Percentiles rank a stretch among this genome's conserved stretches.
phyloP scores from a whole-genome alignment of 2,888 invertebrate species.

The Agrenia bidenticulata region DNA sequence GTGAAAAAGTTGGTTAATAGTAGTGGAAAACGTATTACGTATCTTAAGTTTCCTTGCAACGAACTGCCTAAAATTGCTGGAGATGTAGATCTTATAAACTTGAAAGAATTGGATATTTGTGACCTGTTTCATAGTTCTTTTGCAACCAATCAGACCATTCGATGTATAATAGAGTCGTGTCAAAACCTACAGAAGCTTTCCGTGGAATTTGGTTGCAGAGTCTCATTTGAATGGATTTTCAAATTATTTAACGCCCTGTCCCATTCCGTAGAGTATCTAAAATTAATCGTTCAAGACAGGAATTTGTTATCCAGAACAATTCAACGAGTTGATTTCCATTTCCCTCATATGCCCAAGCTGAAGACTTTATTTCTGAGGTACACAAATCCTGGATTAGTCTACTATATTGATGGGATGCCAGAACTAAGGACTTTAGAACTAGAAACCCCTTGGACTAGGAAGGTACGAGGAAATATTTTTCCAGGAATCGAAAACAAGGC shows the following conservation, averaged over 20 bases:
- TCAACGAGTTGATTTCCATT: conserved; percentile 30
- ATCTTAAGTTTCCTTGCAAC: conserved; percentile 35
- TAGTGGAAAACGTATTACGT: conserved; percentile 15
- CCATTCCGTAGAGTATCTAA: conserved; percentile 25
- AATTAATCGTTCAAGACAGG: conserved; percentile 41
- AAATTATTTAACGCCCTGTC: conserved; percentile 27
- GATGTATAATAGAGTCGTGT: conserved; percentile 21
- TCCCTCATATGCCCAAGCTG: conserved; percentile 36
- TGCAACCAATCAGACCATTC: conserved; percentile 35
- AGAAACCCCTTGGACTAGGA: conserved; percentile 41
- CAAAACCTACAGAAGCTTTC: conserved; percentile 30
- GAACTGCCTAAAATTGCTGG: conserved; percentile 16
- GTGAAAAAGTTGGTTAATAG: conserved; percentile 24
- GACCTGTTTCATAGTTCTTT: conserved; percentile 41
- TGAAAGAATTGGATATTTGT: conserved; percentile 34
- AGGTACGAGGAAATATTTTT: conserved; percentile 34
- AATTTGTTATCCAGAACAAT: conserved; percentile 34
- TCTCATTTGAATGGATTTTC: conserved; percentile 25
- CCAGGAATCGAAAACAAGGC: conserved; percentile 26
- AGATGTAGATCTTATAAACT: conserved; percentile 2
- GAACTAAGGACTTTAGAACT: conserved; percentile 30
- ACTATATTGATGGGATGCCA: conserved; percentile 40
- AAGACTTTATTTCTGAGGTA: conserved; percentile 31
- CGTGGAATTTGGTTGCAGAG: conserved; percentile 39
- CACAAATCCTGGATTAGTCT: conserved; percentile 38